These are phyloP conservation scores for Sinosuthora webbiana DNA, from an alignment of 2,113 vertebrate genomes.

Conservation along the genomic window DNA sequence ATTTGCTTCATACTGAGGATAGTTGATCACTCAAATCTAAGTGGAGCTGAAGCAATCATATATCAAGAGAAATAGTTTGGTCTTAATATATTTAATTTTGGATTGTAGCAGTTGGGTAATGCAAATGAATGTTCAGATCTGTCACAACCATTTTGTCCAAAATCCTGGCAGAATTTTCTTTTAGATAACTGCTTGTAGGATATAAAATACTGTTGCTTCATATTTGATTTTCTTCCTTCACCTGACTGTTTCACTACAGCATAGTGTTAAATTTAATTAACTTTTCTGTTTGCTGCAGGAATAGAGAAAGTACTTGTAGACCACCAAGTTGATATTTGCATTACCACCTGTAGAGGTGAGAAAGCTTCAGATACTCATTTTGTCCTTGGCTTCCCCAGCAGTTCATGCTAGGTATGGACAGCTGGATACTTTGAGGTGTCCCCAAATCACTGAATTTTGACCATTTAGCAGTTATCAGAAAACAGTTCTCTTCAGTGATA, in stretches of 20 bases:
- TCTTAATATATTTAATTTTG: not conserved
- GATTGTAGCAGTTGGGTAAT: not conserved
- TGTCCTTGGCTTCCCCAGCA: not conserved
- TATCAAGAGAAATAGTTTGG: not conserved
- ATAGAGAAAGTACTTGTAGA: not conserved
- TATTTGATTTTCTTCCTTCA: not conserved
- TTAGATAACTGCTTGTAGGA: not conserved
- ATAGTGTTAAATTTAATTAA: not conserved
- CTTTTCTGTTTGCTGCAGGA: not conserved
- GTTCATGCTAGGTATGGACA: not conserved
- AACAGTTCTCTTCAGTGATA: not conserved
- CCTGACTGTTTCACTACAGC: not conserved
- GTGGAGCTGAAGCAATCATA: not conserved
- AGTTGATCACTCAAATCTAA: not conserved
- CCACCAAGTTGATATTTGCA: not conserved
- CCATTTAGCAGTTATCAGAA: not conserved
- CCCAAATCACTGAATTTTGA: not conserved
- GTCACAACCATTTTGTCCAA: not conserved
- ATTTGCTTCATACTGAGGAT: not conserved
- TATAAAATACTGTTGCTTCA: not conserved
- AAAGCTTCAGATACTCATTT: not conserved
- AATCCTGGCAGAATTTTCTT: not conserved
- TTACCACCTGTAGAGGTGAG: not conserved
- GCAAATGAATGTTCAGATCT: not conserved
- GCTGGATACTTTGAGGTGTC: not conserved